phyloP scores from a whole-genome alignment of 2,113 vertebrate genomes.

The Sphaerodactylus townsendi region DNA sequence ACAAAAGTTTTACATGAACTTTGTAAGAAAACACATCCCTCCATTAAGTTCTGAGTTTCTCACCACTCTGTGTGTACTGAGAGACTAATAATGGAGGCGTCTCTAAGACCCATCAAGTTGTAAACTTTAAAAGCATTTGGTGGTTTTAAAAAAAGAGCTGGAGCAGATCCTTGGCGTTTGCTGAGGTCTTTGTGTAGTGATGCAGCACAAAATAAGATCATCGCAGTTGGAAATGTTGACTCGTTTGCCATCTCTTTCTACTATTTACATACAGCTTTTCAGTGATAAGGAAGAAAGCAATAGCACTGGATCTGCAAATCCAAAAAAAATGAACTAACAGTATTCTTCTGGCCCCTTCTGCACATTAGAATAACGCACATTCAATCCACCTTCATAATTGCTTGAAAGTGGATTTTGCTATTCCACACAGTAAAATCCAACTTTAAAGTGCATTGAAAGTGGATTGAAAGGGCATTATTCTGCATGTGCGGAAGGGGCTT shows the following conservation, averaged over 20 bases:
- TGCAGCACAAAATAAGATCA: not conserved
- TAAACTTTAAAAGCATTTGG: constrained; percentile 17
- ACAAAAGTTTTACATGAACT: constrained; percentile 1
- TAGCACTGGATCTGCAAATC: not conserved
- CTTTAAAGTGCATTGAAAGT: too few species aligned
- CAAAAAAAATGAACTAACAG: not conserved
- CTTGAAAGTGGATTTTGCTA: too few species aligned
- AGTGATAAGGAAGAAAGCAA: not conserved
- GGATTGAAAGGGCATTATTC: too few species aligned
- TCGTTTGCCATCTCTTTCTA: constrained; percentile 17
- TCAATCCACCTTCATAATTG: too few species aligned
- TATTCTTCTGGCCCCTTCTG: not conserved
- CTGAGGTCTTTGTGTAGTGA: not conserved
- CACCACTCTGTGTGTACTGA: rapidly evolving
- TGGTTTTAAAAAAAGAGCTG: not conserved
- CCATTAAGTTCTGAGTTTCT: not conserved
- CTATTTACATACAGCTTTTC: not conserved
- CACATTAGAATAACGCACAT: too few species aligned
- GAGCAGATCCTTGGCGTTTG: not conserved
- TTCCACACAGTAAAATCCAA: too few species aligned
- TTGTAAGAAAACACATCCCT: not conserved
- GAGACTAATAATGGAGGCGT: constrained; percentile 20
- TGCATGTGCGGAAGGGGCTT: too few species aligned
- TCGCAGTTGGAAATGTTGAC: not conserved
- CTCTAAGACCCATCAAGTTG: constrained; percentile 23